Base-by-base conservation (phyloP, 2,797 vertebrate species). In the Etheostoma perlongum region DNA sequence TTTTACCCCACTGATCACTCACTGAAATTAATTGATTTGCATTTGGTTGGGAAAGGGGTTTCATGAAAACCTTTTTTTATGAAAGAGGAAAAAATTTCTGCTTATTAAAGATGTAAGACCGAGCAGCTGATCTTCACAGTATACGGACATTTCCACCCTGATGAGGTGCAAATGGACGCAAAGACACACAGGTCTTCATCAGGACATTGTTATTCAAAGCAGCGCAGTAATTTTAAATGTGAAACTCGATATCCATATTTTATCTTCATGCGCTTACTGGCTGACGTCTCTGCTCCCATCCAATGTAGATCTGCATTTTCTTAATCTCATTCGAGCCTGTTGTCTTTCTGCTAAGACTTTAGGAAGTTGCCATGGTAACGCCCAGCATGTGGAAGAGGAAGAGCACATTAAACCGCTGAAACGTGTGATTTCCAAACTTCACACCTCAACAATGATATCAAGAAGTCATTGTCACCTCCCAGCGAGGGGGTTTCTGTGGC, bases 391-490 rank as follows among this genome's bases (percentile, higher is more conserved):
- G 46, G 69, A 64, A 60, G 33, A 77, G 69, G 74, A 82, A 79
- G 58, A 72, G 76, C 62, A 40, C 68, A 77, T 84, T 75, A 88
- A 75, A 63, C 44, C 49, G n/a, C 57, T 84, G 48, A 71, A 48
- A 78, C 36, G 67, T 72, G 81, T 60, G 78, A 86, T 69, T 81
- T 40, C 68, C 19, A 8, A 76, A 73, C 51, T 83, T 90, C 83
- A 68, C 86, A 90, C 81, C 66, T 80, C 76, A 21, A 40, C 11
- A 40, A 74, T 53, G 78, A 77, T 73, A 84, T 84, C 70, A 67
- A 82, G 79, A 86, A 89, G 64, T 85, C 77, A 88, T 91, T 86
- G 87, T 91, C 86, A 72, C 82, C 71, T 86, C 68, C 57, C 52
- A 36, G 63, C 19, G 33, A 59, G 81, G 60, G 44, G 69, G 36